Evolutionary conservation across 2,888 invertebrate genomes (phyloP), one percentile per base, ranked within the genome.

Genomic region (Rhyacophila evoluta): DNA sequence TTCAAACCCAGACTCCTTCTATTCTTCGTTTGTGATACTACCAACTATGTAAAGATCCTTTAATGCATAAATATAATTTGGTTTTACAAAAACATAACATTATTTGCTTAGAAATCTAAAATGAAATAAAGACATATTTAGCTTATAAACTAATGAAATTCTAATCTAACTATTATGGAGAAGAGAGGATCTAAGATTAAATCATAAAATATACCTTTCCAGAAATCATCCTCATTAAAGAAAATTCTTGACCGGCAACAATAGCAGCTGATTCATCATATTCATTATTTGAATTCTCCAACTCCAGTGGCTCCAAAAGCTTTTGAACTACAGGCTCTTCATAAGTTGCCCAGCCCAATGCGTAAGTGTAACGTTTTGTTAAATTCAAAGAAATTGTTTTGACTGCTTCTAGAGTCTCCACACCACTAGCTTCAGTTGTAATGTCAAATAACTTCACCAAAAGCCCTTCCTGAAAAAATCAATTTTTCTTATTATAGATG

Each of bases 211-310:
- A 83, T 86, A 95, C 95, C 90, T 96, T 96, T 82, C 98, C 98
- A 74, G 94, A 93, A n/a, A 92, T 89, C 4, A 97, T 97, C 84
- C 93, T 92, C 2, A 98, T 90, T 55, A 98, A 87, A 0, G 94
- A 95, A 86, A 98, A 98, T 84, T 98, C 98, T 86, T 97, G 97
- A 28, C 97, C 98, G 67, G 95, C 94, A 67, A 92, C 92, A 75
- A 98, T 93, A 71, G 92, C 91, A 10, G 92, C 88, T 0, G 95
- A 91, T 83, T 97, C 97, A 83, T 97, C 96, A 83, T 97, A 97
- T 82, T 93, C 90, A 25, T 88, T 88, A 15, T 92, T 86, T 82
- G 92, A 91, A 0, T 91, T 87, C 79, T 92, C 92, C 84, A 91
- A 89, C 5, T 91, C 90, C 19, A 89, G 86, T n/a, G 87, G 87